Conservation (phyloP, 2,797 vertebrate genomes). For the Microhierax caerulescens region DNA sequence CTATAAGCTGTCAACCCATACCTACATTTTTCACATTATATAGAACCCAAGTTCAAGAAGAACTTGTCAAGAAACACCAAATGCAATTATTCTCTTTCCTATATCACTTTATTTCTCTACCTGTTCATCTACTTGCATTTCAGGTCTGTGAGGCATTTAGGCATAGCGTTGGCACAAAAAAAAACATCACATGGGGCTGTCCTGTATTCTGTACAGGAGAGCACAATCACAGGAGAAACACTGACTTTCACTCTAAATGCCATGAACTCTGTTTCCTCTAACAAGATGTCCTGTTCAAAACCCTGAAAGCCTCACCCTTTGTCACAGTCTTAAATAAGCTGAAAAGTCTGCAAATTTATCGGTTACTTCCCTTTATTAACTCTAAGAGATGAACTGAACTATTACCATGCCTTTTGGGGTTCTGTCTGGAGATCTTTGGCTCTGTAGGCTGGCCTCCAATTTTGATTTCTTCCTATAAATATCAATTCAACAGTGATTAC, state of each 20-base stretch:
- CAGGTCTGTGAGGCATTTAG: neutral
- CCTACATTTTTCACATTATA: neutral
- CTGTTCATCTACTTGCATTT: neutral
- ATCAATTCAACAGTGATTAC: neutral
- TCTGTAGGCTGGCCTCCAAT: neutral
- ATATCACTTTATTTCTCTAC: neutral
- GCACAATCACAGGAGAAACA: neutral
- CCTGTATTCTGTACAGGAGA: neutral
- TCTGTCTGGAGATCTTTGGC: neutral
- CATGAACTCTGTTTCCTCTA: neutral
- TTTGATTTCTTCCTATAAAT: neutral
- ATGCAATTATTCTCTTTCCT: neutral
- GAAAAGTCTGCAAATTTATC: neutral
- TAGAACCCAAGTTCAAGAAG: neutral
- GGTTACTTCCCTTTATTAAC: neutral
- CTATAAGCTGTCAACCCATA: neutral
- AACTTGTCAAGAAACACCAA: neutral
- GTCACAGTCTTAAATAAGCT: neutral
- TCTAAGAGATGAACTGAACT: neutral
- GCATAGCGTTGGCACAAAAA: neutral
- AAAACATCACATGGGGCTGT: neutral
- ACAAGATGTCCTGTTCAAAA: neutral
- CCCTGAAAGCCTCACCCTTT: neutral
- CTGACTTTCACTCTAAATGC: neutral
- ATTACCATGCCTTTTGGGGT: neutral